Evolutionary conservation across 2,888 invertebrate genomes (phyloP).

Genomic region (Sycophila texana): DNA sequence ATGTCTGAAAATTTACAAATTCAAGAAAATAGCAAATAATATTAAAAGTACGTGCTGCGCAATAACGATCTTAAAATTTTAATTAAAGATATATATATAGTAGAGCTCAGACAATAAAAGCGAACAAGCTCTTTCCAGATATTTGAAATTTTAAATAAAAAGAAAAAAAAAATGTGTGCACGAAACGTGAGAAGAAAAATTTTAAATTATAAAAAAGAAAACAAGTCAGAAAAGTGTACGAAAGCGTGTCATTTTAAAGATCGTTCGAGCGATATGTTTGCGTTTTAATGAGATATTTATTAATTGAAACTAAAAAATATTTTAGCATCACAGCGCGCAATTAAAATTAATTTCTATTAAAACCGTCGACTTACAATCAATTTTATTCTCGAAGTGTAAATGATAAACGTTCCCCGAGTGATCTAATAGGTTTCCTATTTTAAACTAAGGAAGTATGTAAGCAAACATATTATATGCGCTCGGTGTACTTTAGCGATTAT

Average conservation of each 20-base stretch:
- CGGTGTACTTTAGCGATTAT: conserved; percentile 31
- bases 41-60: too few species aligned
- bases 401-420: not conserved
- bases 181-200: conserved; percentile 13
- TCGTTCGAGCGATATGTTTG: not conserved
- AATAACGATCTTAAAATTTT: too few species aligned
- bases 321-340: not conserved
- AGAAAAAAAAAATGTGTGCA: conserved; percentile 31
- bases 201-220: conserved; percentile 42
- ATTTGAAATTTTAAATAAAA: conserved; percentile 43
- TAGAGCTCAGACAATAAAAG: not conserved
- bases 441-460: conserved; percentile 21
- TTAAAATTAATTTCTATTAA: not conserved
- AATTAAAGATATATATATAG: too few species aligned
- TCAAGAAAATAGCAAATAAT: conserved; percentile 31
- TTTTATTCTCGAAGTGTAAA: not conserved
- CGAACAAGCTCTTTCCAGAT: not conserved
- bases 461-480: conserved; percentile 13
- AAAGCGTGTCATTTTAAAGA: conserved; percentile 30
- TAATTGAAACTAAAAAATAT: conserved; percentile 14
- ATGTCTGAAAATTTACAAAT: conserved; percentile 32
- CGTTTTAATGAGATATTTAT: not conserved
- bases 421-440: conserved; percentile 7
- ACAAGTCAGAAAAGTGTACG: conserved; percentile 19
- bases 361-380: not conserved